Evolutionary conservation across 2,888 invertebrate species (phyloP).

Genomic region (Eristalis intricaria): DNA sequence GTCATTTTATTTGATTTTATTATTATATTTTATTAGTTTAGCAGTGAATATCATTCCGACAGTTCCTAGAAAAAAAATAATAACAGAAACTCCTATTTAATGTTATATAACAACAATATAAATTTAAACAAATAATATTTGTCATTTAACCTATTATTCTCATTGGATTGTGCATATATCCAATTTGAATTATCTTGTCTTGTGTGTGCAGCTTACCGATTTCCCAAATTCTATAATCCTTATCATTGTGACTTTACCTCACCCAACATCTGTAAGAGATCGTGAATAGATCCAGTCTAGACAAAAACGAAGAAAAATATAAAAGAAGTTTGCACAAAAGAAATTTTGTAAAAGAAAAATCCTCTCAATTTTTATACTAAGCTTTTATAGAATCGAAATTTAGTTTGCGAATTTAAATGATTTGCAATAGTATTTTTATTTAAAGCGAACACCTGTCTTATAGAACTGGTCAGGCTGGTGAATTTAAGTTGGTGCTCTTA

Average conservation of each 20-base stretch:
- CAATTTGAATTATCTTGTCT: background rate
- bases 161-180: background rate
- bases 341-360: conserved; percentile 59
- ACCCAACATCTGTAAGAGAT: background rate
- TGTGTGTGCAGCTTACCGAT: background rate
- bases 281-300: conserved; percentile 58
- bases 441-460: conserved; percentile 49
- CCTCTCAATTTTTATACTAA: conserved; percentile 50
- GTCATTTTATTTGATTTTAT: too few species aligned
- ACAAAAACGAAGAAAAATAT: conserved; percentile 59
- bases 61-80: too few species aligned
- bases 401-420: conserved; percentile 18
- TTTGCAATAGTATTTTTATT: conserved; percentile 32
- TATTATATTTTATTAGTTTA: too few species aligned
- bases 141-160: too few species aligned
- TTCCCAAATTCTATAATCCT: background rate
- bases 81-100: too few species aligned
- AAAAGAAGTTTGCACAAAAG: conserved; percentile 66
- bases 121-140: too few species aligned
- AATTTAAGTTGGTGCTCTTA: conserved; percentile 70
- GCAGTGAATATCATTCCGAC: too few species aligned
- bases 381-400: conserved; percentile 41
- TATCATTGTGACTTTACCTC: conserved; percentile 21
- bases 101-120: too few species aligned
- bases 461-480: conserved; percentile 66